Evolutionary conservation across 2,888 invertebrate species (phyloP), one percentile per base, ranked within the genome.

Genomic region (Miltochrista miniata): DNA sequence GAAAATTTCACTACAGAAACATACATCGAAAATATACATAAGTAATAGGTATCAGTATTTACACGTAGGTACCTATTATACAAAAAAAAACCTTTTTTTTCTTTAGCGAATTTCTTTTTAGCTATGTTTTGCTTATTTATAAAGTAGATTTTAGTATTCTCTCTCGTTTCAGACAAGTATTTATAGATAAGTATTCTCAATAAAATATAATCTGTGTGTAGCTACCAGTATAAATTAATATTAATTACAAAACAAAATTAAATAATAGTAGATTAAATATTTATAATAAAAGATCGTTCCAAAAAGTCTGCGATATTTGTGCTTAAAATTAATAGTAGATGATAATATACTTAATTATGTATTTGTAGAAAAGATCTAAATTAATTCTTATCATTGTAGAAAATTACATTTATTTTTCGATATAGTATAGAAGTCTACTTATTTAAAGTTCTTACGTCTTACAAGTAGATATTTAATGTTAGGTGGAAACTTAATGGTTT

Each of bases 1-100:
- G 64, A 70, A 69, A 64, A 66, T 62, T 59, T 61, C 61, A 68
- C 68, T 70, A 68, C 68, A 53, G 57, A 68, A 59, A 60, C 54
- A 59, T 67, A 66, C 65, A 68, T 33, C 36, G 61, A 61, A 61
- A 57, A 61, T 56, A 47, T 12, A 33, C 15, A 8, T 49, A 54
- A 46, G 57, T 24, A 24, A 4, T 5, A 4, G 3, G 18, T 24
- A n/a, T n/a, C n/a, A n/a, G n/a, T n/a, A n/a, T n/a, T n/a, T n/a
- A n/a, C n/a, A n/a, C n/a, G n/a, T n/a, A n/a, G n/a, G n/a, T n/a
- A n/a, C n/a, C n/a, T n/a, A n/a, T n/a, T n/a, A n/a, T n/a, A n/a
- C n/a, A n/a, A n/a, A n/a, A n/a, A n/a, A n/a, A n/a, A n/a, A n/a
- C n/a, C n/a, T n/a, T n/a, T n/a, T n/a, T n/a, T n/a, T n/a, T n/a